Base-by-base conservation (phyloP, 2,113 vertebrate genomes). In the Onychostruthus taczanowskii region DNA sequence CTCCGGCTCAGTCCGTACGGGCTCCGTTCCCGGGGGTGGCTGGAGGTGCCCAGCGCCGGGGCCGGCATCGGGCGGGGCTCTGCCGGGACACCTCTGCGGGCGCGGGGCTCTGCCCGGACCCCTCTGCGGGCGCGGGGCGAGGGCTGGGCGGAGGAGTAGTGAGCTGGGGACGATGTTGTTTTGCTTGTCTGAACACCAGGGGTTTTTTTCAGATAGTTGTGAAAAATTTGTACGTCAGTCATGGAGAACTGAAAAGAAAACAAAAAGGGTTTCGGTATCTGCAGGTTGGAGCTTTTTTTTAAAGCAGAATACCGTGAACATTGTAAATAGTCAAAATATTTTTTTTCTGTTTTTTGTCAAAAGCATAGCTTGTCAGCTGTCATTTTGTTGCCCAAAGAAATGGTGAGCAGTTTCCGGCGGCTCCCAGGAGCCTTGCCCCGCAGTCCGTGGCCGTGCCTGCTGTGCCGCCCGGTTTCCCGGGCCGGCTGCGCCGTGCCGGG, bases 381-480 rank as follows among this genome's bases (percentile, higher is more conserved):
- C 15, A 3, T 56, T 53, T 39, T 28, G 27, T 22, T 56, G 68
- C 44, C 43, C 53, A 19, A 13, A 68, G 66, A 35, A 50, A 16
- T 2, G 0, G 2, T 1, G 59, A 49, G 46, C 44, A 5, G 41
- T 30, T 47, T 26, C 26, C 27, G 31, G 87, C 3, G 2, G 50
- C 27, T 41, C 8, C 28, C 5, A 2, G n/a, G 53, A 43, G 53
- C 68, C 33, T 1, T 8, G 49, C 10, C 49, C 27, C 6, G 2
- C 44, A 33, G 74, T 6, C 1, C 2, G 0, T 15, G 6, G 46
- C 67, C 4, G 2, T 13, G 22, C 62, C 16, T 16, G 53, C 49
- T 1, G 23, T 1, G 4, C 21, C 28, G 3, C 30, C 17, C 4
- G 1, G 13, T 14, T 8, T 31, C 21, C 69, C 52, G 0, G 26